Conservation (phyloP, 2,888 invertebrate species). For the Hirtodrosophila trivittata region DNA sequence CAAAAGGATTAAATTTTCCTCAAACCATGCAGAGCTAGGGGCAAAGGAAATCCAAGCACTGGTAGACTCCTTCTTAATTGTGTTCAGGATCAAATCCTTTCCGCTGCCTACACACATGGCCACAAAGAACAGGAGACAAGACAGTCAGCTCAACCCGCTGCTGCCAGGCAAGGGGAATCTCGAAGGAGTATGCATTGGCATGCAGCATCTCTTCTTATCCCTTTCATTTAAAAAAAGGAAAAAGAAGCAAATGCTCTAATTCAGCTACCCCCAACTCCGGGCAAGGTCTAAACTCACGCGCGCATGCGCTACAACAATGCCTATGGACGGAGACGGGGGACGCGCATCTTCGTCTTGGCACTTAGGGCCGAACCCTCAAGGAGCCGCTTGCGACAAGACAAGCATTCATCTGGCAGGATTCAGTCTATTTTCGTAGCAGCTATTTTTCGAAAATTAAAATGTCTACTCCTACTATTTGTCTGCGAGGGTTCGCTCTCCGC, state of each 20-base stretch:
- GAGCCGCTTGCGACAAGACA: slow-evolving; percentile 17
- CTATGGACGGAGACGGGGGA: no score
- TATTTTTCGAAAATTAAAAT: slow-evolving; percentile 72
- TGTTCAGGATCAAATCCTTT: slow-evolving; percentile 55
- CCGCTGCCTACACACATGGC: slow-evolving; percentile 64
- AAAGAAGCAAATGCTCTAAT: slow-evolving; percentile 39
- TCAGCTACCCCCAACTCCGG: slow-evolving; percentile 26
- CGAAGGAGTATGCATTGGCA: slow-evolving; percentile 53
- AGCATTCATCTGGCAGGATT: slow-evolving; percentile 55
- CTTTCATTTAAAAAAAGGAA: slow-evolving; percentile 36
- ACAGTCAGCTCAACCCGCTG: slow-evolving; percentile 21
- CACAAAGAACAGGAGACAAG: slow-evolving; percentile 50
- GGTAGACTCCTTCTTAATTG: slow-evolving; percentile 57
- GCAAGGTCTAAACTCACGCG: slow-evolving; percentile 16
- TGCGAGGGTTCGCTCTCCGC: slow-evolving; percentile 50
- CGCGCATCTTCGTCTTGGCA: slow-evolving; percentile 35
- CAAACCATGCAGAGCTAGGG: slow-evolving; percentile 7
- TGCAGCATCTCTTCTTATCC: slow-evolving; percentile 46
- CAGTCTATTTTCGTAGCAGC: slow-evolving; percentile 52
- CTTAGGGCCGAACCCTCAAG: slow-evolving; percentile 47
- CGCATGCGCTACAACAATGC: slow-evolving; percentile 45
- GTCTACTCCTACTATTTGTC: slow-evolving; percentile 77
- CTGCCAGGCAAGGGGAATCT: slow-evolving; percentile 23
- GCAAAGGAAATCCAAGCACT: slow-evolving; percentile 40
- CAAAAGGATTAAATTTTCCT: slow-evolving; percentile 71